phyloP scores from a whole-genome alignment of 2,113 vertebrate species.

The Zootoca vivipara region DNA sequence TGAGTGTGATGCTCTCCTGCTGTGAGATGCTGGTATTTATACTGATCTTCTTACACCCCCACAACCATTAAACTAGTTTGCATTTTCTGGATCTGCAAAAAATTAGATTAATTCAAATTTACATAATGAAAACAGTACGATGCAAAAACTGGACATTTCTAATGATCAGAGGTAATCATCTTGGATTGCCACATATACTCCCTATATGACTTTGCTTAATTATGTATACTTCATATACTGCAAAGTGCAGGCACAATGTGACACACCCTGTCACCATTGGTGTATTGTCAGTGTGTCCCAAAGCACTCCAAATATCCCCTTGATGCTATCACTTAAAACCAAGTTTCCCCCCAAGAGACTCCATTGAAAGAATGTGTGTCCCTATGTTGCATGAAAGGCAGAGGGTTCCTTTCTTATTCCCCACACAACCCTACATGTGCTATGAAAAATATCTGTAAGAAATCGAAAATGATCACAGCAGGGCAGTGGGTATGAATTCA shows the following conservation, averaged over 20 bases:
- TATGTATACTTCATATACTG: neutral
- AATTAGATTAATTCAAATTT: conserved; percentile 11
- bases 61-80: neutral
- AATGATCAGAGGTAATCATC: neutral
- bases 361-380: neutral
- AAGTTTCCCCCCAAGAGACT: neutral
- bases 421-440: neutral
- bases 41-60: neutral
- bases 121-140: conserved; percentile 18
- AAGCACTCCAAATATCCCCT: neutral
- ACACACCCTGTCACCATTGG: neutral
- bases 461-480: too few relatives aligned
- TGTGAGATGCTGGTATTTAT: neutral
- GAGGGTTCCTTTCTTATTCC: neutral
- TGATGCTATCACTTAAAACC: neutral
- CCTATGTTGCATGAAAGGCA: neutral
- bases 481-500: too few relatives aligned
- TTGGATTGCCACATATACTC: neutral
- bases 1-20: neutral
- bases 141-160: conserved; percentile 2
- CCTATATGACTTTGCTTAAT: neutral
- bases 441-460: neutral
- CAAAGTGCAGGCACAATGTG: neutral
- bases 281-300: too few relatives aligned
- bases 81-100: neutral